These are phyloP conservation scores for Drosophila lowei DNA, from an alignment of 1,140 invertebrate species.

Conservation along the genomic window DNA sequence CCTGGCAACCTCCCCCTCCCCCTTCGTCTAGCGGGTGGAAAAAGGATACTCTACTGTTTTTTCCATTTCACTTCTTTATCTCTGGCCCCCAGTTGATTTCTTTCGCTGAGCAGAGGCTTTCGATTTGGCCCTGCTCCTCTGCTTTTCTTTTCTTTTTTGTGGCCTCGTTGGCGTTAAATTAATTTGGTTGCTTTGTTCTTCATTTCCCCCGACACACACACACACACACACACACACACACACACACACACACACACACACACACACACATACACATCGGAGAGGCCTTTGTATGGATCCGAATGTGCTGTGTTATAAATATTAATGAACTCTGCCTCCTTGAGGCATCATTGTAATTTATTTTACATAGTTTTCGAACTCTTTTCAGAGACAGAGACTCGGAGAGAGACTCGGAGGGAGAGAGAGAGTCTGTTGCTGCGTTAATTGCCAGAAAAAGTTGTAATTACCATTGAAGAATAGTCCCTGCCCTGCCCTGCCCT, in stretches of 20 bases:
- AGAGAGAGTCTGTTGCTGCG: slow-evolving; percentile 4
- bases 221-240: slow-evolving; percentile 8
- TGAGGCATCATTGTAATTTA: slow-evolving; percentile 42
- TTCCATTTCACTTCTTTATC: slow-evolving; percentile 56
- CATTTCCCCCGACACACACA: slow-evolving; percentile 8
- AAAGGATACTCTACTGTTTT: slow-evolving; percentile 45
- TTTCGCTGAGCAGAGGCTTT: slow-evolving; percentile 28
- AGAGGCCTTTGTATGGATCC: slow-evolving; percentile 27
- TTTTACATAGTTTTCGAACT: slow-evolving; percentile 49
- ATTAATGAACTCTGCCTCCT: slow-evolving; percentile 61
- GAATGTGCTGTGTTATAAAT: slow-evolving; percentile 57
- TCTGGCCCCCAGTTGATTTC: slow-evolving; percentile 61
- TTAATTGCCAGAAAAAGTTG: slow-evolving; percentile 42
- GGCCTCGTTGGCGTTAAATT: slow-evolving; percentile 63
- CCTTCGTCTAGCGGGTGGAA: slow-evolving; percentile 47
- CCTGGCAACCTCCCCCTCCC: slow-evolving; percentile 15
- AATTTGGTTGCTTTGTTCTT: slow-evolving; percentile 71
- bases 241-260: slow-evolving; percentile 6
- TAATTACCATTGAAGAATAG: slow-evolving; percentile 39
- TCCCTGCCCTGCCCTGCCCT: background rate
- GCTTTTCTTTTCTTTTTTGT: slow-evolving; percentile 27
- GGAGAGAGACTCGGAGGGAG: no score
- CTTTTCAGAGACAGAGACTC: background rate
- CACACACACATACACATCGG: slow-evolving; percentile 3
- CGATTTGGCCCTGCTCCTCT: slow-evolving; percentile 10